Evolutionary conservation across 1,140 invertebrate genomes (phyloP), one percentile per base, ranked within the genome.

Genomic region (Caenorhabditis brenneri): DNA sequence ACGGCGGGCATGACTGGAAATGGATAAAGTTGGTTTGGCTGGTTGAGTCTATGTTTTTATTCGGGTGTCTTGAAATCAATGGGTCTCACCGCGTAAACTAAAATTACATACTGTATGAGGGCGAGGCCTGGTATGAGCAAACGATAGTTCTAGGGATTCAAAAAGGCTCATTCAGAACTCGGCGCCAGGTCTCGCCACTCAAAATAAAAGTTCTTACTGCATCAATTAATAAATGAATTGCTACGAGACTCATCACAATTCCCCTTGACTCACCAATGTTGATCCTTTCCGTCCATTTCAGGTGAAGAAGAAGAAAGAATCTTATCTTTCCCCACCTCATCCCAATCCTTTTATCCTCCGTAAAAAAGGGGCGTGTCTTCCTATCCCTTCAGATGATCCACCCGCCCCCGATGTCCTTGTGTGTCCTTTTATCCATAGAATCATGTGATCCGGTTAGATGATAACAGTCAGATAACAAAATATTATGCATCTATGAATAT

Each of bases 1-100:
- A 22, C 84, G 84, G 31, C 84, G 84, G 60, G 87, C 87, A 48
- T 86, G 80, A 15, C 86, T 85, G 78, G 19, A 31, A 19, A 24
- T n/a, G 0, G 22, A 19, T n/a, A n/a, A n/a, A n/a, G n/a, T n/a
- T n/a, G n/a, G n/a, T n/a, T n/a, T n/a, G n/a, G n/a, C n/a, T n/a
- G n/a, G n/a, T n/a, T n/a, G n/a, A n/a, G n/a, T n/a, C n/a, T n/a
- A n/a, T n/a, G n/a, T n/a, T n/a, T n/a, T n/a, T n/a, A n/a, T n/a
- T n/a, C n/a, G n/a, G n/a, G n/a, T n/a, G n/a, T n/a, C n/a, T n/a
- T n/a, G n/a, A n/a, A n/a, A n/a, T n/a, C n/a, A n/a, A n/a, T n/a
- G n/a, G n/a, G n/a, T n/a, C n/a, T n/a, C n/a, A n/a, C n/a, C n/a
- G n/a, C n/a, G n/a, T n/a, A n/a, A n/a, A n/a, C n/a, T n/a, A n/a